Base-by-base conservation (phyloP, 2,113 vertebrate species). In the Forbesichthys papilliferus region DNA sequence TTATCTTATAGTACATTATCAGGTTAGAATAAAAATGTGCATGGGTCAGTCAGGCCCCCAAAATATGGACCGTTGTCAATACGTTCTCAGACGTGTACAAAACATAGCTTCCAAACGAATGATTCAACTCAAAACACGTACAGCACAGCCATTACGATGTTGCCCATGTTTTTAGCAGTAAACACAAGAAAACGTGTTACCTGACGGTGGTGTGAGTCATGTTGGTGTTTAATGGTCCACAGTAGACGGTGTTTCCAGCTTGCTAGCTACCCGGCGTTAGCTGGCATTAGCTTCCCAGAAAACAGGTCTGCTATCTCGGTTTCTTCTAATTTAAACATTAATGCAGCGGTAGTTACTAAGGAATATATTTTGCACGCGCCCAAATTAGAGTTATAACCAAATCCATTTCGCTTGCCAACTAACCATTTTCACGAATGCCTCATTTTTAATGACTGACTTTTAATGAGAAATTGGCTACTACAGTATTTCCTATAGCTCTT, bases 401-500 rank as follows among this genome's bases (percentile, higher is more conserved):
- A 42, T 2, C 0, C 3, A 0, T 49, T 60, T 16, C n/a, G 4
- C 53, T 48, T n/a, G 4, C 49, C 34, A 55, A 1, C 3, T 11
- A 56, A 13, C 10, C 12, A 27, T 8, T 64, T 62, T 75, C 54
- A 56, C 48, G 57, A 14, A 60, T 61, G 55, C 46, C 4, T 56
- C 16, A 36, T 58, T 27, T 9, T 16, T 27, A 73, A 27, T 61
- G 47, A 73, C 55, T 16, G 16, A 16, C 16, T 16, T 16, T 16
- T 16, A 16, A 67, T 42, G 36, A 5, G 9, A 46, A 48, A 46
- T 27, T 2, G 27, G 27, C 27, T 27, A 27, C 27, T 27, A 27
- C 27, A 74, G 42, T 16, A 81, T 84, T 91, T 93, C 90, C 90
- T 86, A 88, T 87, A 88, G 70, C 86, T 67, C 58, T 81, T 79